Base-by-base conservation (phyloP, 2,113 vertebrate genomes). In the Lepus americanus region DNA sequence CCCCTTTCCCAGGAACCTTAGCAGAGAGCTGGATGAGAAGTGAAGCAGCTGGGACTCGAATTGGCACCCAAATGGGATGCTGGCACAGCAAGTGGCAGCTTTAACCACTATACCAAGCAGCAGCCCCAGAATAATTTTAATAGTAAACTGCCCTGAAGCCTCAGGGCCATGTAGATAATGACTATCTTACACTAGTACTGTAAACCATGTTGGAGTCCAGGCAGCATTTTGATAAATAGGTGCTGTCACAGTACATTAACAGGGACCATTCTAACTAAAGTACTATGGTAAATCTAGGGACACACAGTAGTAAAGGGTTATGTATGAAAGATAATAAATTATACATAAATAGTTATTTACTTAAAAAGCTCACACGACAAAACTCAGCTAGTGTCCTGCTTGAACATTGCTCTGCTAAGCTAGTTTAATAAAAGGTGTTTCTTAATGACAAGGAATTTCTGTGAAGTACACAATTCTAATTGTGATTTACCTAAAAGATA, bases 381-480 rank as follows among this genome's bases (percentile, higher is more conserved):
- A 97, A 92, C 86, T 83, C n/a, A 89, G 76, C 13, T 55, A 89
- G 20, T 20, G 92, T 66, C 31, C 49, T 87, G 0, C 8, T 82
- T 86, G 51, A 87, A 83, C 22, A 63, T 78, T 78, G 44, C 2
- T 78, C 14, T 80, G 14, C 39, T 83, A 31, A 84, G 31, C 29
- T 87, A 69, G 59, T 70, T 86, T 81, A 72, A 69, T 59, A 66
- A 86, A 94, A 67, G 1, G 27, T 16, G 27, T 81, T 63, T 78
- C 44, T 78, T 86, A 73, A 51, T 78, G 78, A 72, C 69, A 63
- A 69, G 39, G 74, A 86, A 79, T 82, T 61, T 25, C 25, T 83
- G 7, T 92, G 59, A 92, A 82, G 86, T 69, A 59, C 78, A 80
- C 55, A 92, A 80, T 88, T 95, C 79, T 78, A 78, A 84, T 86